A percentile compares a stretch with the other conserved stretches of the same genome.
phyloP scores from a whole-genome alignment of 2,888 invertebrate genomes.

The Lepetodrilus schrolli region DNA sequence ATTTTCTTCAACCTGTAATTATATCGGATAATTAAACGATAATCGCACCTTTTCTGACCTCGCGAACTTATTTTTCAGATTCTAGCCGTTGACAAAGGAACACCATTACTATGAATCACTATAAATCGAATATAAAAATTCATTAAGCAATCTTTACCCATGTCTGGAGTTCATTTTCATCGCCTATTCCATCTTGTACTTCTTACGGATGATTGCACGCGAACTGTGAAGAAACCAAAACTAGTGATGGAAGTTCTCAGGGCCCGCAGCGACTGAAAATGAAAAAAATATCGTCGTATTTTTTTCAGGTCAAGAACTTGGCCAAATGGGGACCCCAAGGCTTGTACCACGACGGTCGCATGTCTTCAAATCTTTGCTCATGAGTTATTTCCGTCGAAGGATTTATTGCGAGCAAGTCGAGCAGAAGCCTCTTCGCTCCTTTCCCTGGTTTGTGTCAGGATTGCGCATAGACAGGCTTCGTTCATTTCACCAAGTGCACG shows the following conservation, averaged over 20 bases:
- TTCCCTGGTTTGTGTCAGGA: constrained; percentile 3
- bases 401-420: constrained; percentile 20
- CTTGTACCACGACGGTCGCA: neutral
- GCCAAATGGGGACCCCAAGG: neutral
- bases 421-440: neutral
- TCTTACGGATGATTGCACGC: neutral
- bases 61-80: no score
- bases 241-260: neutral
- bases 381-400: constrained; percentile 13
- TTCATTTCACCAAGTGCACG: constrained; percentile 28
- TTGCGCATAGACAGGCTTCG: neutral
- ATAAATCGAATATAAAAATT: constrained; percentile 6
- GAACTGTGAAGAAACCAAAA: constrained; percentile 3
- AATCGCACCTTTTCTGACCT: no score
- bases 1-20: neutral
- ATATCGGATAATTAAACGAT: neutral
- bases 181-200: neutral
- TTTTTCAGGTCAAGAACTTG: constrained; percentile 18
- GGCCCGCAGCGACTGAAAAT: neutral
- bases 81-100: no score
- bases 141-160: neutral
- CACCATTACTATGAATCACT: neutral
- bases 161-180: constrained; percentile 1
- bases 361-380: constrained; percentile 22
- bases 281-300: constrained; percentile 20